Evolutionary conservation across 2,888 invertebrate species (phyloP), one percentile per base, ranked within the genome.

Genomic region (Diaprepes abbreviatus): DNA sequence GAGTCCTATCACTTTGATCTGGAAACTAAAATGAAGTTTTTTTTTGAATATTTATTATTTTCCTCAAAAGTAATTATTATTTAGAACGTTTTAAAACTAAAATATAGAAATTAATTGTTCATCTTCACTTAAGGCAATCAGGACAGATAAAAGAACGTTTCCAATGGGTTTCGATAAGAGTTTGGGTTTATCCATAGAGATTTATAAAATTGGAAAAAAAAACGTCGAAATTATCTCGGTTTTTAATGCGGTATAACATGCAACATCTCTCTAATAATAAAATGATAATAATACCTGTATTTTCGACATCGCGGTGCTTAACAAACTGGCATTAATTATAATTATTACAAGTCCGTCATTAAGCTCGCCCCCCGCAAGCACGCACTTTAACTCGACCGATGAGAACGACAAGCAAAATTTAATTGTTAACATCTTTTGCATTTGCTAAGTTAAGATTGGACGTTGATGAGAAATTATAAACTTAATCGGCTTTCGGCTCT

Each of bases 401-500:
- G 43, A 54, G 43, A 66, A 58, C 60, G 67, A 67, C 67, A 55
- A 62, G 67, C 54, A 43, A 60, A 48, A 55, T 67, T 65, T 70
- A 70, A 70, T 70, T 65, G 70, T 70, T 70, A 62, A 35, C 62
- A 57, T 63, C 63, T 55, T 19, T 50, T 31, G 52, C 65, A 70
- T 65, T 60, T 65, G 70, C 70, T 70, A 67, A 60, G 31, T 59
- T 24, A 48, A 35, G 50, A 59, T 48, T 58, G 19, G 70, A 70
- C 70, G 66, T 70, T 70, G 66, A 70, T 70, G 70, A 70, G 62
- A 48, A 66, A 70, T 70, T 70, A 70, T 66, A 66, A 70, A 40
- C 55, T 28, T 70, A 70, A 70, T 70, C 66, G 66, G 70, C 66
- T 70, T 70, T 70, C 60, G 70, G 70, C 70, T 55, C 62, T 57